Conservation (phyloP, 2,888 invertebrate species). For the Ligdia adustata region DNA sequence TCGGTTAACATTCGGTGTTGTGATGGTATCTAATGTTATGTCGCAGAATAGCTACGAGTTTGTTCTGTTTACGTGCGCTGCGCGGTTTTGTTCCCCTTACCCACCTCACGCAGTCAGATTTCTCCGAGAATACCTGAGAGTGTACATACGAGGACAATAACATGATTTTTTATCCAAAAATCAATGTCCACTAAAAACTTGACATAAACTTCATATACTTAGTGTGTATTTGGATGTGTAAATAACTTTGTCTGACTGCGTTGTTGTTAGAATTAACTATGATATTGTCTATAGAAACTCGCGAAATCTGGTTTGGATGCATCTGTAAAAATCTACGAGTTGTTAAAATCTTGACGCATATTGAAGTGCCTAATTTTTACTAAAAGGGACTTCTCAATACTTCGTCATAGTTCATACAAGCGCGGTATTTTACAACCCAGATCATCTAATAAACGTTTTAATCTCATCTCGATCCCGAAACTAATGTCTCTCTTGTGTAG, state of each 20-base stretch:
- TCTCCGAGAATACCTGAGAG: neutral
- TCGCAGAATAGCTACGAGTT: conserved; percentile 9
- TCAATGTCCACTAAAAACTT: neutral
- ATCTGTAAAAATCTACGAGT: no score
- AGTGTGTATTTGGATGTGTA: conserved; percentile 8
- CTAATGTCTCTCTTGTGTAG: conserved; percentile 38
- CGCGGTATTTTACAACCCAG: conserved; percentile 17
- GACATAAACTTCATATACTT: conserved; percentile 6
- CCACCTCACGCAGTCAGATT: conserved; percentile 20
- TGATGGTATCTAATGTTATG: conserved; percentile 39
- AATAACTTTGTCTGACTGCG: conserved; percentile 17
- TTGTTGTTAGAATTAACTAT: conserved; percentile 12
- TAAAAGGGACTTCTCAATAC: neutral
- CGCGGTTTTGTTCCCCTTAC: neutral
- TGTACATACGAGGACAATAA: neutral
- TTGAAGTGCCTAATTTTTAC: conserved; percentile 8
- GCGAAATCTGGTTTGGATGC: conserved; percentile 17
- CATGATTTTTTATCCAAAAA: neutral
- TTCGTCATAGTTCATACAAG: neutral
- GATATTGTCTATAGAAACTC: conserved; percentile 23
- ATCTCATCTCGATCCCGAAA: conserved; percentile 34
- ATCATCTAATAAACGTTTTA: conserved; percentile 6
- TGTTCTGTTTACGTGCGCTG: neutral
- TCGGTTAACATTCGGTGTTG: conserved; percentile 56
- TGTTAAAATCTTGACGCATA: neutral